Conservation (phyloP, 2,888 invertebrate genomes). For the Calliphora vomitoria region DNA sequence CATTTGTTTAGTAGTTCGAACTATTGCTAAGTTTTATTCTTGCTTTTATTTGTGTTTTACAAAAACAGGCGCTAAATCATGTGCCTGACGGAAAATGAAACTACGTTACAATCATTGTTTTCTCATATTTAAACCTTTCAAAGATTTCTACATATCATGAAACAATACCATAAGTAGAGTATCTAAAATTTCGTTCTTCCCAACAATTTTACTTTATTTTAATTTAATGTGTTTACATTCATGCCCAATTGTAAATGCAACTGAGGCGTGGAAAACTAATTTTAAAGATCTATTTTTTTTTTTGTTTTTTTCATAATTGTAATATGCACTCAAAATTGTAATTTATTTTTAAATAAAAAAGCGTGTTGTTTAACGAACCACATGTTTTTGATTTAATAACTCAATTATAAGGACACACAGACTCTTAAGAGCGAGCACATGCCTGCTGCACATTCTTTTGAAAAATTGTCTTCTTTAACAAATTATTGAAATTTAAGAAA, state of each 20-base stretch:
- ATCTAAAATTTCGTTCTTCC: too few relatives aligned
- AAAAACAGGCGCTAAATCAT: too few relatives aligned
- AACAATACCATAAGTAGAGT: too few relatives aligned
- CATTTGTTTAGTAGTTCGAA: too few relatives aligned
- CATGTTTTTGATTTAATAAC: constrained; percentile 84
- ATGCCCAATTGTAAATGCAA: constrained; percentile 82
- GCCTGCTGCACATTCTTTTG: constrained; percentile 26
- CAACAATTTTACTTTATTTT: background rate
- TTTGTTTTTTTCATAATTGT: constrained; percentile 35
- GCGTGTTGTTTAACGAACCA: constrained; percentile 80
- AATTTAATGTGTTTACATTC: constrained; percentile 69
- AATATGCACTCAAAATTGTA: constrained; percentile 25
- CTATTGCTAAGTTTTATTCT: too few relatives aligned
- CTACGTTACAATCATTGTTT: too few relatives aligned
- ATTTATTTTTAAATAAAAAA: constrained; percentile 67
- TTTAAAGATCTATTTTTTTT: constrained; percentile 76
- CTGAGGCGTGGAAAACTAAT: constrained; percentile 84
- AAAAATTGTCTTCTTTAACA: constrained; percentile 31
- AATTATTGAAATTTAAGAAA: constrained; percentile 49
- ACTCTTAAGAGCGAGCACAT: constrained; percentile 2
- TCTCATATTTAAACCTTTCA: too few relatives aligned
- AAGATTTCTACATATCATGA: too few relatives aligned
- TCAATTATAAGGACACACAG: constrained; percentile 77
- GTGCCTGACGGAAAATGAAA: too few relatives aligned
- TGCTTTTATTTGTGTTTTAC: too few relatives aligned